A percentile compares a stretch with the other conserved stretches of the same genome.
These are phyloP conservation scores for Eristalinus sepulchralis DNA, from an alignment of 2,888 invertebrate species.

Conservation along the genomic window DNA sequence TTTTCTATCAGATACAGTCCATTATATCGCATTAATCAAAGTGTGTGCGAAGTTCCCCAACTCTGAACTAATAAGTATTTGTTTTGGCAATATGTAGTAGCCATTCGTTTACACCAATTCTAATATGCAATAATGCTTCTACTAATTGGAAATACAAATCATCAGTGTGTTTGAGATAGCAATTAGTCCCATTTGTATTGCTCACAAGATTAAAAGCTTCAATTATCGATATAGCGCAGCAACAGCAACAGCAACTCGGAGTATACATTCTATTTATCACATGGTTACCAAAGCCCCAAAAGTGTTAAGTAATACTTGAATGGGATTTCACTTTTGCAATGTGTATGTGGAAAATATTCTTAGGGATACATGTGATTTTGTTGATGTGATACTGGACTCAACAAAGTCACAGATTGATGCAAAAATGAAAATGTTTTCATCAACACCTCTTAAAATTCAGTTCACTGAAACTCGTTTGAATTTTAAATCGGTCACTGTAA, in stretches of 20 bases:
- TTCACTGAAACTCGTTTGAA: background rate
- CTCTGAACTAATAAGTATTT: background rate
- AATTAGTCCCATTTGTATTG: background rate
- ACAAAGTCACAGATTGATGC: background rate
- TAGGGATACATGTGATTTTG: background rate
- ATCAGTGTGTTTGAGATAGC: background rate
- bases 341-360: background rate
- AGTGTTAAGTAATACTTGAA: background rate
- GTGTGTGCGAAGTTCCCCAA: background rate
- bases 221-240: background rate
- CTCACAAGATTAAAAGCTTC: background rate
- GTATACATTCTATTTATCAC: background rate
- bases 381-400: background rate
- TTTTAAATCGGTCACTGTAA: background rate
- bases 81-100: background rate
- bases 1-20: background rate
- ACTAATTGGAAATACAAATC: background rate
- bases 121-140: background rate
- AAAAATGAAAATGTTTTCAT: background rate
- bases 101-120: background rate
- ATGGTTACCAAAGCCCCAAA: background rate
- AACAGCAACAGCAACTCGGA: background rate
- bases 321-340: background rate
- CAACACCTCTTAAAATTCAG: background rate
- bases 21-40: background rate